Base-by-base conservation (phyloP, 2,797 vertebrate genomes). In the Sebastes taczanowskii region DNA sequence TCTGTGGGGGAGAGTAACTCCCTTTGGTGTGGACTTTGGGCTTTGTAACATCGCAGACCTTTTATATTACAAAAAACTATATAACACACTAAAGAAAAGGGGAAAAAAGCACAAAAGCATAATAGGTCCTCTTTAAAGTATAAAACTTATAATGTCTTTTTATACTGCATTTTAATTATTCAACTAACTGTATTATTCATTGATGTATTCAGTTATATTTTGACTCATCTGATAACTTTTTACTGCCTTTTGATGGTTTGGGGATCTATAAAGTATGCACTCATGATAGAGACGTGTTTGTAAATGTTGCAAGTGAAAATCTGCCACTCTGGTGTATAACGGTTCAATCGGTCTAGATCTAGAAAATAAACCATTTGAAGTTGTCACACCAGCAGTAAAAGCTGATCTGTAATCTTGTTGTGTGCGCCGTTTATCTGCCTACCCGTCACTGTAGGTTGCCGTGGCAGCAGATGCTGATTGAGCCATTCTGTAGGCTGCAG, bases 391-490 rank as follows among this genome's bases (percentile, higher is more conserved):
- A 52, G 22, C 52, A 10, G 9, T 59, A 49, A 79, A 59, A 35
- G 7, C 35, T 52, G 25, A 60, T 59, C 42, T 11, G 20, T 8
- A 38, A 69, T 11, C 1, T 27, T 13, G 2, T 7, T 59, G 6
- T 25, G 2, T 13, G 23, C 6, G 18, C 7, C n/a, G 29, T 55
- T 22, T 25, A 3, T 83, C 14, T 59, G 20, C 93, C 77, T 89
- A 97, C 96, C 96, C 95, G 11, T 97, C 96, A 68, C 96, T 97
- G 93, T 96, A 96, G 23, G 96, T 86, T 6, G 96, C 94, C 0
- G 96, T 89, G 27, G 96, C 95, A 61, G 95, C 92, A 29, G 96
- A 93, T 11, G 96, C 92, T 18, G 96, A 92, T 35, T 96, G 96
- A 77, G 96, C 96, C 81, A 97, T 86, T 90, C 96, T 91, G 62